phyloP scores from a whole-genome alignment of 2,113 vertebrate species.

The Phylloscopus trochilus region DNA sequence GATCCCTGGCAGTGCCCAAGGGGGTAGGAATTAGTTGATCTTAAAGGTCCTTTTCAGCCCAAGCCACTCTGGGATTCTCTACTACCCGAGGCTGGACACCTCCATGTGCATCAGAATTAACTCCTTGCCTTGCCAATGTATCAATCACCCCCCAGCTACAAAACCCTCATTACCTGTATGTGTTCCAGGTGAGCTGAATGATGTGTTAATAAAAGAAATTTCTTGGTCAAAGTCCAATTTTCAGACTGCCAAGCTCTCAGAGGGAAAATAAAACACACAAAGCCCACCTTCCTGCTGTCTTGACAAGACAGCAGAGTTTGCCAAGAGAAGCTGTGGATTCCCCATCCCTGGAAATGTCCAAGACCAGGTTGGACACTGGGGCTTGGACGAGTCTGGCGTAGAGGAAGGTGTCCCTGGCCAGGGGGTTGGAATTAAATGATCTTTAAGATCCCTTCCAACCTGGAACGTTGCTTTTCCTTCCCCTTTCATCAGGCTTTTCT shows the following conservation, averaged over 20 bases:
- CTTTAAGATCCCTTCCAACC: neutral
- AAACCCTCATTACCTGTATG: neutral
- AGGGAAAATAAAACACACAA: neutral
- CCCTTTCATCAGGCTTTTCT: neutral
- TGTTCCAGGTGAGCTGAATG: neutral
- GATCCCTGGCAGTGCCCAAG: neutral
- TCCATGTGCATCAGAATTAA: neutral
- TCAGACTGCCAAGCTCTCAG: neutral
- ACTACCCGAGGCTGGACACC: neutral
- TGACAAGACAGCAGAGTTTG: neutral
- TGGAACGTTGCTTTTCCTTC: neutral
- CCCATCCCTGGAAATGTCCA: neutral
- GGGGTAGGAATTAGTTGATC: accelerated
- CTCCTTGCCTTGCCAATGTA: neutral
- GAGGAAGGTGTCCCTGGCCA: neutral
- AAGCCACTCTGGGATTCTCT: neutral
- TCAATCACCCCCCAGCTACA: neutral
- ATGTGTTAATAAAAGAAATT: neutral
- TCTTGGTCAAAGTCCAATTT: neutral
- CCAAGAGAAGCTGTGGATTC: neutral
- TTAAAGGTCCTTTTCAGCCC: neutral
- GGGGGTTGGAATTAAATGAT: neutral
- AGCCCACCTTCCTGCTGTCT: neutral
- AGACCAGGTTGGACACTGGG: neutral
- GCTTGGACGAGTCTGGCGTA: neutral